phyloP scores from a whole-genome alignment of 2,113 vertebrate genomes.

The Paraplagusia blochii region DNA sequence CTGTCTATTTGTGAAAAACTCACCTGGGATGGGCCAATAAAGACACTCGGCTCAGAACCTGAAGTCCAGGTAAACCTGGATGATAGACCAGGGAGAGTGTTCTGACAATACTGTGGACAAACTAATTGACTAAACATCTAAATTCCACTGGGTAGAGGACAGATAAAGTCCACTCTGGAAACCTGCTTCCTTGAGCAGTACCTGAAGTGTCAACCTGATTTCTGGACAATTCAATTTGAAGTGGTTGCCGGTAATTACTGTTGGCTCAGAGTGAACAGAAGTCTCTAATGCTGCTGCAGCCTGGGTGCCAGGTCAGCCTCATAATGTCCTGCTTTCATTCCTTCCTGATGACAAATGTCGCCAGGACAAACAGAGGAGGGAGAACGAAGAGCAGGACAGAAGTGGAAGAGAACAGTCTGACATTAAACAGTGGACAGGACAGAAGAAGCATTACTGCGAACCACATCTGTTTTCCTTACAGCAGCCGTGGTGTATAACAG shows the following conservation, averaged over 20 bases:
- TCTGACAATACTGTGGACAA: background rate
- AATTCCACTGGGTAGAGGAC: background rate
- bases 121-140: background rate
- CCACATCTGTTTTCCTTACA: background rate
- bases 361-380: constrained; percentile 29
- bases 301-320: constrained; percentile 46
- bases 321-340: constrained; percentile 67
- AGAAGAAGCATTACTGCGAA: constrained; percentile 3
- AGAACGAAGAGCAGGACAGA: constrained; percentile 10
- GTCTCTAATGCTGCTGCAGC: constrained; percentile 44
- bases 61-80: constrained; percentile 43
- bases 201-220: constrained; percentile 37
- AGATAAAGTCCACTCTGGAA: constrained; percentile 5
- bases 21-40: constrained; percentile 60
- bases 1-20: constrained; percentile 48
- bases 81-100: too few species aligned
- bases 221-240: constrained; percentile 63
- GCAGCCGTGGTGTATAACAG: background rate
- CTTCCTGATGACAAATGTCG: constrained; percentile 43
- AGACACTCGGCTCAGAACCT: constrained; percentile 45
- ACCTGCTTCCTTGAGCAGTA: constrained; percentile 33
- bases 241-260: constrained; percentile 44
- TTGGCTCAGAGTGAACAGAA: constrained; percentile 37
- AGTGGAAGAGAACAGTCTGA: constrained; percentile 21
- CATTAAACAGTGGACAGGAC: constrained; percentile 20